These are phyloP conservation scores for Nipponia nippon DNA, from an alignment of 2,113 vertebrate genomes.

Conservation along the genomic window DNA sequence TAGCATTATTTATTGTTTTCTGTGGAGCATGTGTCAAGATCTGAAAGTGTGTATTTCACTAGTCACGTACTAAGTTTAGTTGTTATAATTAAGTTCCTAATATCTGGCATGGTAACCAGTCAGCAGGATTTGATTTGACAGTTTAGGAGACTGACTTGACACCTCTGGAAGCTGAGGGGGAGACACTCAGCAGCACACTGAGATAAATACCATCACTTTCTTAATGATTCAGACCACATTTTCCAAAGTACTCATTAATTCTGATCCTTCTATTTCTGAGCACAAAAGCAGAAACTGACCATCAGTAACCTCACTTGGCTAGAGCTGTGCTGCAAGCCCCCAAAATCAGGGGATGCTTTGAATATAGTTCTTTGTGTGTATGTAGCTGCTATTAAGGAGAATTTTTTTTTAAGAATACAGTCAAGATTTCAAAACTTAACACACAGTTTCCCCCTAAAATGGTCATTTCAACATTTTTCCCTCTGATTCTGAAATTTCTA, in stretches of 20 bases:
- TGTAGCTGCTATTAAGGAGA: not conserved
- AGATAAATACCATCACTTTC: not conserved
- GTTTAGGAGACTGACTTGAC: not conserved
- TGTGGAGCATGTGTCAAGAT: conserved; percentile 12
- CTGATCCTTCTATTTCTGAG: not conserved
- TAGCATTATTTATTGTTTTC: conserved; percentile 57
- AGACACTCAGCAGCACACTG: not conserved
- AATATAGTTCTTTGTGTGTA: not conserved
- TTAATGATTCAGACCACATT: not conserved
- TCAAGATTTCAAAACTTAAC: not conserved
- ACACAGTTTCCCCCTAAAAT: not conserved
- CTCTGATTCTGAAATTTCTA: not conserved
- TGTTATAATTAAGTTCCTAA: conserved; percentile 6
- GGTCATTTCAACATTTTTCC: not conserved
- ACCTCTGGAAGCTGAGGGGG: not conserved
- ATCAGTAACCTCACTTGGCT: not conserved
- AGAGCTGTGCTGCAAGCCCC: not conserved
- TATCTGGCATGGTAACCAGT: not conserved
- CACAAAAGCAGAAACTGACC: not conserved
- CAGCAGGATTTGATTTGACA: conserved; percentile 3
- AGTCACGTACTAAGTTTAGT: not conserved
- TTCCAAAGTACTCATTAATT: not conserved
- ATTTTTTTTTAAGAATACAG: not conserved
- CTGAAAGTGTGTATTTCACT: conserved; percentile 1
- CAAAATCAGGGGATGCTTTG: not conserved